Base-by-base conservation (phyloP, 2,113 vertebrate genomes). In the Chaenogobius annularis region DNA sequence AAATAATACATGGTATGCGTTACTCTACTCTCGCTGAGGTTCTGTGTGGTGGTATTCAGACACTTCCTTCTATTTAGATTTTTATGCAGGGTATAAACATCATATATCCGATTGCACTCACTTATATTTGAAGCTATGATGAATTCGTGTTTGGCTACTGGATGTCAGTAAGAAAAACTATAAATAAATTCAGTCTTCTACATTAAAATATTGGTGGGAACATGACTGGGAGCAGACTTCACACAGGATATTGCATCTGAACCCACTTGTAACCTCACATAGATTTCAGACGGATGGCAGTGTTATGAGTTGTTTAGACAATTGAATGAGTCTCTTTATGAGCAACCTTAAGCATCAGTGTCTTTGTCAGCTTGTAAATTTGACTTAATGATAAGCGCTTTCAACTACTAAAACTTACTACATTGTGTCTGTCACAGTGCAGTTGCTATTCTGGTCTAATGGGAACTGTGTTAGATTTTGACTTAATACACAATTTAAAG, bases 181-280 rank as follows among this genome's bases (percentile, higher is more conserved):
- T 55, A 54, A 59, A 80, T 79, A 68, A 7, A 79, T 31, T 40
- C 17, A 69, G 26, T 48, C 52, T 77, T 84, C 80, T 61, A 75
- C 63, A 79, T 81, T 73, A 17, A 81, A 75, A 67, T 55, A 72
- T 77, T 66, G 68, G 68, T 90, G 86, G 84, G 86, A 84, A 87
- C 86, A 63, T 69, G 74, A 43, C 65, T 54, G 12, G 17, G 35
- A 64, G 52, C 55, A 54, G 63, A 73, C 26, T 85, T 83, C 68
- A 70, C 48, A 70, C 79, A 87, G 89, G 87, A 92, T 85, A 90
- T 87, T 70, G 87, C 70, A 22, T 46, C 59, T 87, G 85, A 87
- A 77, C 81, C 75, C 69, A 50, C 73, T 82, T 85, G 87, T 85
- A 88, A 86, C 84, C 87, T 80, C 46, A 20, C 74, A 84, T 74